Evolutionary conservation across 2,888 invertebrate species (phyloP).

Genomic region (Fabriciana adippe): DNA sequence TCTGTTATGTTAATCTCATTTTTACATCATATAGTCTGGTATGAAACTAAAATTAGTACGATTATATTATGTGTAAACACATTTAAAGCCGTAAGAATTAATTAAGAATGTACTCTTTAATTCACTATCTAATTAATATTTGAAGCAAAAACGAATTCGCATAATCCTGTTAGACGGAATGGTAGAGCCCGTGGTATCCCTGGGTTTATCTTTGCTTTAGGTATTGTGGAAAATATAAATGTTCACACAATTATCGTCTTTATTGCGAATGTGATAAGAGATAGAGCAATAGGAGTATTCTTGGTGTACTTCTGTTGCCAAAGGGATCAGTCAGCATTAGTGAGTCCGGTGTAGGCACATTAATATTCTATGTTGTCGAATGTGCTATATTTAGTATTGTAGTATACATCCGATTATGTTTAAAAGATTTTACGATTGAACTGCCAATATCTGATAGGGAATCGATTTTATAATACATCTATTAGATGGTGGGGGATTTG

Average conservation of each 20-base stretch:
- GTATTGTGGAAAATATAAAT: conserved; percentile 25
- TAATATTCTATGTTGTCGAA: conserved; percentile 76
- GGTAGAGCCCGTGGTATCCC: conserved; percentile 50
- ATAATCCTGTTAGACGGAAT: conserved; percentile 67
- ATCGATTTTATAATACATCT: too few relatives aligned
- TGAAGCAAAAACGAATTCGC: conserved; percentile 65
- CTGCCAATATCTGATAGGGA: not conserved
- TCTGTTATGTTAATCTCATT: too few relatives aligned
- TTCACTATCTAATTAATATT: conserved; percentile 57
- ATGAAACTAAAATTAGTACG: not conserved
- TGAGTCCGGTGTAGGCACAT: conserved; percentile 58
- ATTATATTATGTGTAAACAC: conserved; percentile 7
- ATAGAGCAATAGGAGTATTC: conserved; percentile 22
- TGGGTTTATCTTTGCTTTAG: conserved; percentile 37
- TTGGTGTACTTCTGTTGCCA: conserved; percentile 37
- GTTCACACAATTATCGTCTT: conserved; percentile 20
- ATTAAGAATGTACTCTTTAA: conserved; percentile 39
- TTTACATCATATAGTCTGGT: too few relatives aligned
- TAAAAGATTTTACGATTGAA: not conserved
- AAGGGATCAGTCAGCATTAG: conserved; percentile 65
- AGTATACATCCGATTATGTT: conserved; percentile 25
- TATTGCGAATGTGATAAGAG: conserved; percentile 24
- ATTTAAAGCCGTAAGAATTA: conserved; percentile 33
- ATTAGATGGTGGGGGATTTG: too few relatives aligned
- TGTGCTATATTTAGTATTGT: conserved; percentile 63